Base-by-base conservation (phyloP, 30 jellyfish, hydroid and myxozoan species). In the Cassiopea andromeda region DNA sequence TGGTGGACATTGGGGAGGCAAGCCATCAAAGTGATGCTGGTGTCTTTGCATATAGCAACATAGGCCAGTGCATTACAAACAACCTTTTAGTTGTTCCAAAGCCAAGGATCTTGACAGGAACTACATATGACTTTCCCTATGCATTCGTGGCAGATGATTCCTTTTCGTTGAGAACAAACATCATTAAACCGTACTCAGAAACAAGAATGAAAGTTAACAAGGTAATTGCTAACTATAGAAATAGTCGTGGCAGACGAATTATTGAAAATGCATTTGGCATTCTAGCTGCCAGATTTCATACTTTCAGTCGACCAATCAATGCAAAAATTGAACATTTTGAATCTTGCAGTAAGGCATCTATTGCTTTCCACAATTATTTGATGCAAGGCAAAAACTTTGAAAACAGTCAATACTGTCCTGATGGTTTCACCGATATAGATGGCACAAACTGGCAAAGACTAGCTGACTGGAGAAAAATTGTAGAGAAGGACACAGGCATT, bases 11-110 rank as follows among this genome's bases (percentile, higher is more conserved):
- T 27, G 81, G 81, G 19, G 81, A 72, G 50, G 81, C 81, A 72
- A 10, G 81, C 19, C 89, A 84, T 15, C 78, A 80, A 54, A 80
- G 89, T 80, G 89, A 80, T 61, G 79, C 80, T 57, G 85, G 84
- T 61, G 79, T 58, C 45, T 80, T 58, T 64, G 54, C 80, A 64
- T 14, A 54, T 80, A 80, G 84, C 75, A 77, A 77, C 47, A 77
- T 77, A 48, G 86, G 77, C 45, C 86, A 77, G 17, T 27, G 81
- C 54, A 72, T 72, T 54, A 72, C 81, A 72, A 72, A 72, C 81
- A 72, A 38, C 38, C 81, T 16, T 72, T 49, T 72, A 49, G 60
- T 5, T 72, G 81, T 72, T 27, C 81, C 81, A 14, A 49, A 27
- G 81, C 81, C 81, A 72, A 10, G 12, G 38, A 27, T 72, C 19